Evolutionary conservation across 2,113 vertebrate genomes (phyloP).

Genomic region (Hyperoodon ampullatus): DNA sequence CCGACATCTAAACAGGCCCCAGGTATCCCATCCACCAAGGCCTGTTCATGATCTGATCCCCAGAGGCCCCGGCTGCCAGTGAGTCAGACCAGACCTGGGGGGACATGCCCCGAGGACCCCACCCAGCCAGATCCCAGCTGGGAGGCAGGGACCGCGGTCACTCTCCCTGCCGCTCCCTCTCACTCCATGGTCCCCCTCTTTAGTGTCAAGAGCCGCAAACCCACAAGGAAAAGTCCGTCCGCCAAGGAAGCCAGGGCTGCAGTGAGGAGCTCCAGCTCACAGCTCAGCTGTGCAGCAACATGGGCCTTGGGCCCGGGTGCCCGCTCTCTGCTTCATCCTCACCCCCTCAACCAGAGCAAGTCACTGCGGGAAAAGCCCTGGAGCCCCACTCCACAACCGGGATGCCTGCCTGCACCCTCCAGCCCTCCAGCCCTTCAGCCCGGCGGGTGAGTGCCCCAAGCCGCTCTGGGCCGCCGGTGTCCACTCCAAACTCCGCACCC

Average conservation of each 20-base stretch:
- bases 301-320: background rate
- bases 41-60: accelerated
- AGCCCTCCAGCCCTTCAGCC: background rate
- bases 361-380: background rate
- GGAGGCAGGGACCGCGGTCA: accelerated
- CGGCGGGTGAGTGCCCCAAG: background rate
- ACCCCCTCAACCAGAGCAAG: background rate
- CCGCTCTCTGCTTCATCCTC: background rate
- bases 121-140: accelerated
- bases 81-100: background rate
- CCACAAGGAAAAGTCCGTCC: background rate
- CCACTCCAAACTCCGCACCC: background rate
- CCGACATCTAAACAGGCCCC: accelerated
- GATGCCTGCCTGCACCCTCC: background rate
- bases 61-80: accelerated
- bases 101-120: accelerated
- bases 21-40: accelerated
- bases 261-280: accelerated
- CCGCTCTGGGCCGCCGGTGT: background rate
- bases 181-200: background rate
- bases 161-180: accelerated
- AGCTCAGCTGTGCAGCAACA: accelerated
- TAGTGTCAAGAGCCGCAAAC: background rate
- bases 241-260: accelerated
- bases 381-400: background rate